Conservation (phyloP, 1,140 invertebrate genomes). For the Macrobrachium nipponense region DNA sequence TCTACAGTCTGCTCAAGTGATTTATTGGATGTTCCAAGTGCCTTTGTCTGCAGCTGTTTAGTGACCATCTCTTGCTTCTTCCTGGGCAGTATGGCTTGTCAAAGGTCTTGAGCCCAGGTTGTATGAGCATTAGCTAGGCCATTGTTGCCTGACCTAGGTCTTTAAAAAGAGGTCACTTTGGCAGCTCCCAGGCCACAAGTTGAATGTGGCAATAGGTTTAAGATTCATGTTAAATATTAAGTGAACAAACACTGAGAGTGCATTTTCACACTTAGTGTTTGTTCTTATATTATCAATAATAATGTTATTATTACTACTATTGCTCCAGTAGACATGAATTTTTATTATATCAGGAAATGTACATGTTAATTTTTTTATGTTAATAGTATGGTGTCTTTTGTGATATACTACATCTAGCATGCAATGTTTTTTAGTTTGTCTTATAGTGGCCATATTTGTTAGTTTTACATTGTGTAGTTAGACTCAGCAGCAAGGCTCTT, state of each 20-base stretch:
- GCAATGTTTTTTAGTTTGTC: slow-evolving; percentile 58
- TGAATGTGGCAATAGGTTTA: slow-evolving; percentile 41
- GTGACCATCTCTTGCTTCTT: slow-evolving; percentile 51
- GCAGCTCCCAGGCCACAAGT: slow-evolving; percentile 55
- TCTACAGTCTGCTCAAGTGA: slow-evolving; percentile 59
- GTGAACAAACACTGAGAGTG: slow-evolving; percentile 53
- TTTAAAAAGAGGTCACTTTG: slow-evolving; percentile 54
- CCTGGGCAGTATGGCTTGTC: slow-evolving; percentile 45
- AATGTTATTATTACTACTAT: slow-evolving; percentile 50
- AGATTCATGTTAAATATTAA: slow-evolving; percentile 54
- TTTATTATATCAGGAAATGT: slow-evolving; percentile 61
- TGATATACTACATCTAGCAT: slow-evolving; percentile 61
- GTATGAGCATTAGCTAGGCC: background rate
- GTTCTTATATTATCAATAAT: slow-evolving; percentile 54
- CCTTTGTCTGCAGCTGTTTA: slow-evolving; percentile 61
- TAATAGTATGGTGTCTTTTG: slow-evolving; percentile 61
- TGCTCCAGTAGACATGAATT: slow-evolving; percentile 62
- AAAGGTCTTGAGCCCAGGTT: slow-evolving; percentile 55
- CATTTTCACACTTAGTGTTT: slow-evolving; percentile 54
- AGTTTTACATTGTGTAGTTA: slow-evolving; percentile 58
- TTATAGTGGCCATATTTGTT: slow-evolving; percentile 62
- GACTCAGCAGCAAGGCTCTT: slow-evolving; percentile 58
- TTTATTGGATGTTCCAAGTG: slow-evolving; percentile 58
- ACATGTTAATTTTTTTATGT: slow-evolving; percentile 57
- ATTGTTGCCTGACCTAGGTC: too few relatives aligned